Base-by-base conservation (phyloP, 2,113 vertebrate genomes). In the Chascanopsetta lugubris region DNA sequence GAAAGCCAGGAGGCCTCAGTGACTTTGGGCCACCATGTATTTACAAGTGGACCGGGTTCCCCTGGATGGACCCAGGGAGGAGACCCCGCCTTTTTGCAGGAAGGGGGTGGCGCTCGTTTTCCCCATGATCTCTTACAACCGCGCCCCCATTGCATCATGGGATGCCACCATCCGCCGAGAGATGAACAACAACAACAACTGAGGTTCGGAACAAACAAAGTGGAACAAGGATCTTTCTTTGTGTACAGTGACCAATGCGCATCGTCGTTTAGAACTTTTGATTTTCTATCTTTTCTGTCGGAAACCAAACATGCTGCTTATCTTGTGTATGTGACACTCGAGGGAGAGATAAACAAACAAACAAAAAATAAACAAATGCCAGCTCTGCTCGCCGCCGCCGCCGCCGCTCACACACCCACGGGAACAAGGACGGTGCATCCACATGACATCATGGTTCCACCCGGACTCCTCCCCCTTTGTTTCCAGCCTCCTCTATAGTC, bases 271-370 rank as follows among this genome's bases (percentile, higher is more conserved):
- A 5, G 18, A 82, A 80, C 47, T 61, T 70, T 75, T 50, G 62
- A 32, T 60, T 57, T 18, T 45, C 63, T 43, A 18, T 62, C 48
- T 68, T 74, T 86, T 78, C 80, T 81, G 83, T 90, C 75, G 51
- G 87, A 42, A 88, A 91, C 90, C 88, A 90, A 91, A 91, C 90
- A 87, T 92, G 90, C 91, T 93, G 91, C 92, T 93, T 91, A 81
- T 87, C 81, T 89, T 34, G 60, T 88, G 88, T 88, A 83, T 88
- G 85, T 84, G 86, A 80, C 80, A 80, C 62, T 45, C 60, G 63
- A 68, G 42, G 49, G 63, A 61, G 64, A 69, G 64, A 48, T 85
- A 79, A 79, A 49, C 43, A 58, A 73, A 54, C 22, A 78, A 84
- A 43, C 48, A 68, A 70, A 38, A 5, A 5, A 30, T 5, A 30